Evolutionary conservation across 2,113 vertebrate species (phyloP).

Genomic region (Mus spicilegus): DNA sequence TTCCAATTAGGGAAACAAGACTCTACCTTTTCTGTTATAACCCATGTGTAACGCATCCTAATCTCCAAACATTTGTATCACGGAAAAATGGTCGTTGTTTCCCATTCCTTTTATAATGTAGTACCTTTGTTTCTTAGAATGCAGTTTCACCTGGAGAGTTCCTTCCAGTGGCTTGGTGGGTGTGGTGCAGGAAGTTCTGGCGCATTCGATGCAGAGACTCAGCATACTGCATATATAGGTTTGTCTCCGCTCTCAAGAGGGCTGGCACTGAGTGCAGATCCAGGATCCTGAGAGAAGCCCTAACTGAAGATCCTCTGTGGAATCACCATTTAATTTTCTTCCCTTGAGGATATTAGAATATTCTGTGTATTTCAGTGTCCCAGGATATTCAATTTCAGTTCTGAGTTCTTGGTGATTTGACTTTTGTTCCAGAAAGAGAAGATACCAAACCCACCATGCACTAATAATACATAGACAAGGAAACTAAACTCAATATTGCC

Average conservation of each 20-base stretch:
- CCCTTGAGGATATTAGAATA: neutral
- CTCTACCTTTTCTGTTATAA: neutral
- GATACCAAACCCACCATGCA: neutral
- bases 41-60: neutral
- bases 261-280: neutral
- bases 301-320: neutral
- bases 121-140: slow-evolving; percentile 48
- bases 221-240: neutral
- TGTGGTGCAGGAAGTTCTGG: neutral
- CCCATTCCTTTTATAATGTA: neutral
- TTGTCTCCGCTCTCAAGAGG: slow-evolving; percentile 35
- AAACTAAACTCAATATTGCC: neutral
- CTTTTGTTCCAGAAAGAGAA: neutral
- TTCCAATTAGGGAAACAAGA: neutral
- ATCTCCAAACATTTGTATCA: neutral
- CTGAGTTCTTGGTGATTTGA: neutral
- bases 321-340: slow-evolving; percentile 29
- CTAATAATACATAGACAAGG: neutral
- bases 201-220: neutral
- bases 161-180: neutral
- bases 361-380: neutral
- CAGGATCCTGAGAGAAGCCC: neutral
- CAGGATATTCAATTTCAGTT: neutral
- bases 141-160: neutral
- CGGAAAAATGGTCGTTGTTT: neutral